Percentiles rank a stretch among this genome's conserved stretches.
phyloP scores from a whole-genome alignment of 2,797 vertebrate genomes.

The Odontamblyopus rebecca region DNA sequence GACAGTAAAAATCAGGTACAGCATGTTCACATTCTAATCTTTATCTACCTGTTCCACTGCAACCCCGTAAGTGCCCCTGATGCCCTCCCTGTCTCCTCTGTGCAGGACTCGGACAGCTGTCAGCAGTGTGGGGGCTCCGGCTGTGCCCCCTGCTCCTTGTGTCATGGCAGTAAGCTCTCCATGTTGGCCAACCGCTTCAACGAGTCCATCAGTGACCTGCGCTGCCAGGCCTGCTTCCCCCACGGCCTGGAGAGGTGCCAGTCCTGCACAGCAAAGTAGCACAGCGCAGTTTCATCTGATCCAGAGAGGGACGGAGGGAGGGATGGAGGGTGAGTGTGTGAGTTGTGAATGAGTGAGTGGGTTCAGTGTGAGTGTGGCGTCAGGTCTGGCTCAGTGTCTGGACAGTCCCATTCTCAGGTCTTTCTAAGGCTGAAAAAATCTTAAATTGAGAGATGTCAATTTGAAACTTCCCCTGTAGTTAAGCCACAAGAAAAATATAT shows the following conservation, averaged over 20 bases:
- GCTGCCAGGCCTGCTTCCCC: conserved; percentile 91
- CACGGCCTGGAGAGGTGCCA: conserved; percentile 89
- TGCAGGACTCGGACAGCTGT: conserved; percentile 77
- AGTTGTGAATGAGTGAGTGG: conserved; percentile 25
- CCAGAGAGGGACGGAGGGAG: conserved; percentile 16
- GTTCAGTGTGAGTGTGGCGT: conserved; percentile 33
- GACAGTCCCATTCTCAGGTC: neutral
- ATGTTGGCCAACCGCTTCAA: conserved; percentile 97
- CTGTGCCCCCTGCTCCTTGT: conserved; percentile 90
- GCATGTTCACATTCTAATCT: conserved; percentile 10
- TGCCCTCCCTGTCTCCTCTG: conserved; percentile 30
- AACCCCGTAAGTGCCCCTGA: neutral
- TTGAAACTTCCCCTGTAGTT: too few relatives aligned
- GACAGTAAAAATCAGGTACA: too few relatives aligned
- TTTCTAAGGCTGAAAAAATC: too few relatives aligned
- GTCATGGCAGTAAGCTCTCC: conserved; percentile 97
- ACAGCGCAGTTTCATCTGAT: conserved; percentile 42
- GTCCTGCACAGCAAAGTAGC: conserved; percentile 81
- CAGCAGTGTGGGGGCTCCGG: conserved; percentile 88
- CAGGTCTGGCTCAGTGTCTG: conserved; percentile 45
- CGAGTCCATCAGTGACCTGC: conserved; percentile 91
- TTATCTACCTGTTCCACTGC: conserved; percentile 16
- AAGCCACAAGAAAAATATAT: too few relatives aligned
- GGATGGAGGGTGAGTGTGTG: conserved; percentile 17
- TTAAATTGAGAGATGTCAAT: too few relatives aligned